Evolutionary conservation across 2,113 vertebrate species (phyloP).

Genomic region (Stigmatopora argus): DNA sequence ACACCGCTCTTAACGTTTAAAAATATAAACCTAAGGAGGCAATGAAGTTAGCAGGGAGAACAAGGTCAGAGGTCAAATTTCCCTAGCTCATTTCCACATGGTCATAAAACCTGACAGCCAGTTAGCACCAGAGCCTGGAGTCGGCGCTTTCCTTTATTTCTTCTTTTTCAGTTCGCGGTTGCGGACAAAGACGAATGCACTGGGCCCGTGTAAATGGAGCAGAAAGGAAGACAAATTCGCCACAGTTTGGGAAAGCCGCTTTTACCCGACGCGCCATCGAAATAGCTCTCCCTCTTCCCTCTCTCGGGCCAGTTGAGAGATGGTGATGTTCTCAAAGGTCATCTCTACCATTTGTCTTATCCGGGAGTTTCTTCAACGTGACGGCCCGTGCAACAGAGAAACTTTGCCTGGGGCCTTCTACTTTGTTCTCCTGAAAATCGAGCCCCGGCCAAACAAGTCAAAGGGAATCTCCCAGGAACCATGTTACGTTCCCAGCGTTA

Average conservation of each 20-base stretch:
- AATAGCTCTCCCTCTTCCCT: slow-evolving; percentile 20
- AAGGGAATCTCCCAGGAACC: slow-evolving; percentile 11
- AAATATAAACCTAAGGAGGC: no score
- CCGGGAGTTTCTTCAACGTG: slow-evolving; percentile 48
- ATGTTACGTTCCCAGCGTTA: slow-evolving; percentile 12
- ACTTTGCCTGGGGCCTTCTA: slow-evolving; percentile 41
- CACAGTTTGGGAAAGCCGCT: slow-evolving; percentile 48
- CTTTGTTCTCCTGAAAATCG: slow-evolving; percentile 40
- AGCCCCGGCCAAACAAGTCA: slow-evolving; percentile 1
- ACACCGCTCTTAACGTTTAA: no score
- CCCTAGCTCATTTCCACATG: no score
- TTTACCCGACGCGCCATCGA: slow-evolving; percentile 42
- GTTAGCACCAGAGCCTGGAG: no score
- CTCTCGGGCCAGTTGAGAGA: slow-evolving; percentile 38
- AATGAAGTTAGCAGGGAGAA: no score
- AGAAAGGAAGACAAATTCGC: slow-evolving; percentile 33
- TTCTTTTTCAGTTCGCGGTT: slow-evolving; percentile 20
- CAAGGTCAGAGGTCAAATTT: no score
- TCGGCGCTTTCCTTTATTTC: not conserved
- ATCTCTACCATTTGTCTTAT: slow-evolving; percentile 62
- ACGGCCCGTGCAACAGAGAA: slow-evolving; percentile 44
- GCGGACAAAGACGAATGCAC: slow-evolving; percentile 42
- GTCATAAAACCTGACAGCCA: no score
- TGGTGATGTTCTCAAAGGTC: slow-evolving; percentile 67
- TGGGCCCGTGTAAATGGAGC: slow-evolving; percentile 45